Conservation (phyloP, 2,888 invertebrate species). For the Microchrysa polita region DNA sequence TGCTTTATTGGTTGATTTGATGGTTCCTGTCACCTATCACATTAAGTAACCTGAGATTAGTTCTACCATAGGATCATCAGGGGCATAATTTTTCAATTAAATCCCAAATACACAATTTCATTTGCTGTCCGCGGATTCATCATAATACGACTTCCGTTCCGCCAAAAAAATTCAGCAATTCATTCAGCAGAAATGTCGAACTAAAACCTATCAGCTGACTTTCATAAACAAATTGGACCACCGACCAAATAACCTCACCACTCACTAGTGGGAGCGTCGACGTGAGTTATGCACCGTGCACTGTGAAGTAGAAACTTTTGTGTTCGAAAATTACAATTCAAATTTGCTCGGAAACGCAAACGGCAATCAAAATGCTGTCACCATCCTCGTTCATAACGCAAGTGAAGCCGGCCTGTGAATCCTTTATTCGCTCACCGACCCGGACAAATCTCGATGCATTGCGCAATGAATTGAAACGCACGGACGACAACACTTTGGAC, state of each 20-base stretch:
- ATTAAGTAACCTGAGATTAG: too few species aligned
- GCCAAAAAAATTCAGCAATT: conserved; percentile 5
- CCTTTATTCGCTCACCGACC: conserved; percentile 57
- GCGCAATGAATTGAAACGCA: conserved; percentile 55
- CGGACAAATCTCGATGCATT: conserved; percentile 55
- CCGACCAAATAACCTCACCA: conserved; percentile 19
- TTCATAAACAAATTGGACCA: conserved; percentile 14
- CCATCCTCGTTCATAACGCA: conserved; percentile 54
- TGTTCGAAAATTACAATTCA: background rate
- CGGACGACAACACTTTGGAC: conserved; percentile 57
- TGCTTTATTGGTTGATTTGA: too few species aligned
- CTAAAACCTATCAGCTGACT: conserved; percentile 13
- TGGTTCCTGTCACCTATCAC: too few species aligned
- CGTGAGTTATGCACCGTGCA: too few species aligned
- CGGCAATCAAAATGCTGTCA: conserved; percentile 5
- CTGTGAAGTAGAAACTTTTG: background rate
- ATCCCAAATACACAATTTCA: too few species aligned
- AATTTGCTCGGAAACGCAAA: background rate
- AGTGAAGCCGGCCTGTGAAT: conserved; percentile 59
- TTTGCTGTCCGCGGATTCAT: too few species aligned
- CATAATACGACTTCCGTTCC: background rate
- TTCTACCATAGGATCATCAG: too few species aligned
- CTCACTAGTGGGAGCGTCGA: background rate
- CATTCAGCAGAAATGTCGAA: conserved; percentile 10
- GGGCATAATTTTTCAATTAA: too few species aligned